Conservation (phyloP, 1,140 invertebrate species). For the Heliconius congener region DNA sequence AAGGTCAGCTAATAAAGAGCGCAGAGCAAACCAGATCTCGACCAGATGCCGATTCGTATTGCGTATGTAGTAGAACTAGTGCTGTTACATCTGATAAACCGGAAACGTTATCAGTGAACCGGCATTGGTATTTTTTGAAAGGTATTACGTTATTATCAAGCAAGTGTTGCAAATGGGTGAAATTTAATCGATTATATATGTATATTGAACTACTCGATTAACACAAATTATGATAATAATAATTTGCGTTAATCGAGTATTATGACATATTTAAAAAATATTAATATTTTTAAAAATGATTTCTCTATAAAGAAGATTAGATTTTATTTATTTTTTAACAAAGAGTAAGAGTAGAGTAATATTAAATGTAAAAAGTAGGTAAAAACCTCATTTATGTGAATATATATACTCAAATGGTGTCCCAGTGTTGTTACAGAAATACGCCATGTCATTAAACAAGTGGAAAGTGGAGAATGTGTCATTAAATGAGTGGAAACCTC, state of each 20-base stretch:
- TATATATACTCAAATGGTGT: background rate
- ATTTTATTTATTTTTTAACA: background rate
- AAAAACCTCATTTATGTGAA: background rate
- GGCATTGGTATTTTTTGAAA: constrained; percentile 60
- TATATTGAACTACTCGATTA: background rate
- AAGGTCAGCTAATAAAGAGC: constrained; percentile 35
- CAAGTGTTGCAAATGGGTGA: constrained; percentile 17
- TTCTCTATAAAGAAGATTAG: background rate
- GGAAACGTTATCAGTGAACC: constrained; percentile 53
- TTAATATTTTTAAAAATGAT: no score
- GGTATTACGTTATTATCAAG: constrained; percentile 52
- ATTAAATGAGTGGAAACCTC: background rate
- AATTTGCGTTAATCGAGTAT: no score
- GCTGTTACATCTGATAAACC: constrained; percentile 56
- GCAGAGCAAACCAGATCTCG: constrained; percentile 16
- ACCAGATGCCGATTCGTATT: constrained; percentile 23
- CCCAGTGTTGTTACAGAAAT: background rate
- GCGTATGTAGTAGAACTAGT: constrained; percentile 34
- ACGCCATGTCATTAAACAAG: background rate
- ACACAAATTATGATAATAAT: background rate
- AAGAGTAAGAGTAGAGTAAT: no score
- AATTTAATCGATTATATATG: background rate
- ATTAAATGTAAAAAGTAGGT: background rate
- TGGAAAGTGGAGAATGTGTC: background rate
- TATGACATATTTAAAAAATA: no score